Evolutionary conservation across 2,797 vertebrate genomes (phyloP).

Genomic region (Artibeus jamaicensis): DNA sequence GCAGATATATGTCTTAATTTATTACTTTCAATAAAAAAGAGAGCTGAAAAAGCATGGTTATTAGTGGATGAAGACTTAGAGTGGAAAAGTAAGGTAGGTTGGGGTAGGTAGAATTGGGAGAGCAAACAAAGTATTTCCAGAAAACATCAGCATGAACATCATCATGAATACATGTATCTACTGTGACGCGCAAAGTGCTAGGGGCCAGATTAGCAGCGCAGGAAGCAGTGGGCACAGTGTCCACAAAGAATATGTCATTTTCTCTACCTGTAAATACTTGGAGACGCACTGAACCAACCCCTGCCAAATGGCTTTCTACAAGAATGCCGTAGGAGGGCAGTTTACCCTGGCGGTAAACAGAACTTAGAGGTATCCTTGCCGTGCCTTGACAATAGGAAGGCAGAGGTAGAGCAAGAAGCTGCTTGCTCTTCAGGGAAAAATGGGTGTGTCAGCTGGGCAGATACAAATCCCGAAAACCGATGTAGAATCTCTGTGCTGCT

Average conservation of each 20-base stretch:
- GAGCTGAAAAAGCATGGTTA: slow-evolving; percentile 38
- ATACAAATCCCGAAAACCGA: slow-evolving; percentile 20
- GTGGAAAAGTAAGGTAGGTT: neutral
- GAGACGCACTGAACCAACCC: neutral
- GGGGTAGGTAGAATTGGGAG: neutral
- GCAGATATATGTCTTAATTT: slow-evolving; percentile 62
- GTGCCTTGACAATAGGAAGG: neutral
- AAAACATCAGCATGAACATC: neutral
- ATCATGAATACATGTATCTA: neutral
- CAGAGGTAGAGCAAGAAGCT: neutral
- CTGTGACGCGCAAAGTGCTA: neutral
- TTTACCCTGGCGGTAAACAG: slow-evolving; percentile 73
- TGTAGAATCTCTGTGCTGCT: slow-evolving; percentile 47
- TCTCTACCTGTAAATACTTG: neutral
- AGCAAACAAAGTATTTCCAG: slow-evolving; percentile 35
- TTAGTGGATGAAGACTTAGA: slow-evolving; percentile 50
- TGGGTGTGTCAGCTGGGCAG: slow-evolving; percentile 18
- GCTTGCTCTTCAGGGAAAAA: neutral
- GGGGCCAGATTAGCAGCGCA: neutral
- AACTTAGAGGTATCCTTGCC: neutral
- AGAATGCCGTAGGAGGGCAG: neutral
- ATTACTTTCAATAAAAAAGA: slow-evolving; percentile 75
- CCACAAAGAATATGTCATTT: neutral
- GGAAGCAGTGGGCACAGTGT: neutral
- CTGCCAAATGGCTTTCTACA: neutral